A percentile compares a stretch with the other conserved stretches of the same genome.
Conservation (phyloP, 1,140 invertebrate genomes). For the Tachypleus tridentatus region DNA sequence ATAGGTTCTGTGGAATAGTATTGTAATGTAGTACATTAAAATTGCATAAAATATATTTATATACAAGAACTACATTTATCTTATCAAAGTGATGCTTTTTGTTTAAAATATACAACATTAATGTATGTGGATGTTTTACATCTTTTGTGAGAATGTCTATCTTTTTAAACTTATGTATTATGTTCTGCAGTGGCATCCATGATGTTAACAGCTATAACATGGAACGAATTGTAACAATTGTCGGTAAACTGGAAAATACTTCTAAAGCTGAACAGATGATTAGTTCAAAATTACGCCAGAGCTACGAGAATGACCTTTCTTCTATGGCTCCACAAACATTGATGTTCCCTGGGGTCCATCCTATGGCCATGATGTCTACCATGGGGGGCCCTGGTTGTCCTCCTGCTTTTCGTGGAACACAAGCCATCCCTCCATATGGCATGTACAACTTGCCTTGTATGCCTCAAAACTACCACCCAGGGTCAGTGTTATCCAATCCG, state of each 20-base stretch:
- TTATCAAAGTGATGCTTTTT: not conserved
- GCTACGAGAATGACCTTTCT: conserved; percentile 88
- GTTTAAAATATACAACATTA: not conserved
- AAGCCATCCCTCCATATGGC: conserved; percentile 15
- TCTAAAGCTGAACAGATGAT: conserved; percentile 87
- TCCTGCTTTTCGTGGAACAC: conserved; percentile 38
- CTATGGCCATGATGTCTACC: conserved; percentile 92
- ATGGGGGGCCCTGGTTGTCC: conserved; percentile 53
- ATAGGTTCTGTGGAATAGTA: no score
- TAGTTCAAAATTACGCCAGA: conserved; percentile 84
- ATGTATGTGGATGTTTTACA: not conserved
- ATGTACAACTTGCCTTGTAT: conserved; percentile 31
- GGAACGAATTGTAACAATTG: conserved; percentile 92
- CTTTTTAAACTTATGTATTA: conserved; percentile 2
- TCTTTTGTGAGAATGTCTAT: conserved; percentile 17
- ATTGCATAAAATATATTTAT: no score
- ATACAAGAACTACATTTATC: no score
- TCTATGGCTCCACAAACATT: conserved; percentile 58
- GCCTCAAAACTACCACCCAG: conserved; percentile 12
- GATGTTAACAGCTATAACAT: conserved; percentile 87
- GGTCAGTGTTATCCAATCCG: conserved; percentile 1
- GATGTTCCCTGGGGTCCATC: conserved; percentile 90
- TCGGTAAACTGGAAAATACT: conserved; percentile 80
- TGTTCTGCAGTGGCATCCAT: conserved; percentile 54
- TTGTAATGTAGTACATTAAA: no score